Conservation (phyloP, 2,888 invertebrate species). For the Hirtodrosophila duncani region DNA sequence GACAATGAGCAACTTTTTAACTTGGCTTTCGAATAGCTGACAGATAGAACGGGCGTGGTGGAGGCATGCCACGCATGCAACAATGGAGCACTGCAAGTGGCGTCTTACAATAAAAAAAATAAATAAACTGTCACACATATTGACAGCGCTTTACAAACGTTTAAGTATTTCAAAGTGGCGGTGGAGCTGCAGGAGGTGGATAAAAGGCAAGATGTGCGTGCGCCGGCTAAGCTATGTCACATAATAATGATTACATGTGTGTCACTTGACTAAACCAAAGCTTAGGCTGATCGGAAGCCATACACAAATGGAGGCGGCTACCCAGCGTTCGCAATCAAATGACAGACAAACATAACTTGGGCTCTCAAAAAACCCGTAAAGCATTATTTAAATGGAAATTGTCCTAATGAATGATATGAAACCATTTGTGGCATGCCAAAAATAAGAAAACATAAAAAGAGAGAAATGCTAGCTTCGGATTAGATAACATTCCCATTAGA, state of each 20-base stretch:
- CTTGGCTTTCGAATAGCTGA: conserved; percentile 30
- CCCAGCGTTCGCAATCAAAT: no score
- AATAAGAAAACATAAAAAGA: no score
- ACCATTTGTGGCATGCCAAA: no score
- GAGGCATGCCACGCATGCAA: conserved; percentile 54
- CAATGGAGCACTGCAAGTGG: conserved; percentile 48
- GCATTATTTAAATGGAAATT: no score
- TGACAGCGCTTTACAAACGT: conserved; percentile 36
- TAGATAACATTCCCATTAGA: no score
- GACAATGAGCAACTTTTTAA: conserved; percentile 66
- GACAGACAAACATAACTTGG: no score
- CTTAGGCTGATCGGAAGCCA: neutral
- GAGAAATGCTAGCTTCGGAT: no score
- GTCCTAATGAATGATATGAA: no score
- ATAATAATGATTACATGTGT: conserved; percentile 59
- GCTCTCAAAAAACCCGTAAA: no score
- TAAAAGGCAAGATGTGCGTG: conserved; percentile 27
- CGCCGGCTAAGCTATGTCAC: conserved; percentile 43
- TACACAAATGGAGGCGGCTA: no score
- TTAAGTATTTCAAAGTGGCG: conserved; percentile 34
- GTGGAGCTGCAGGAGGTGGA: conserved; percentile 1
- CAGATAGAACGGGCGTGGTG: conserved; percentile 18
- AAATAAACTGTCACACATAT: conserved; percentile 40
- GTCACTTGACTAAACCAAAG: conserved; percentile 44
- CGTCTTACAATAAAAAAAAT: no score